Conservation (phyloP, 2,797 vertebrate genomes). For the Pipistrellus kuhlii region DNA sequence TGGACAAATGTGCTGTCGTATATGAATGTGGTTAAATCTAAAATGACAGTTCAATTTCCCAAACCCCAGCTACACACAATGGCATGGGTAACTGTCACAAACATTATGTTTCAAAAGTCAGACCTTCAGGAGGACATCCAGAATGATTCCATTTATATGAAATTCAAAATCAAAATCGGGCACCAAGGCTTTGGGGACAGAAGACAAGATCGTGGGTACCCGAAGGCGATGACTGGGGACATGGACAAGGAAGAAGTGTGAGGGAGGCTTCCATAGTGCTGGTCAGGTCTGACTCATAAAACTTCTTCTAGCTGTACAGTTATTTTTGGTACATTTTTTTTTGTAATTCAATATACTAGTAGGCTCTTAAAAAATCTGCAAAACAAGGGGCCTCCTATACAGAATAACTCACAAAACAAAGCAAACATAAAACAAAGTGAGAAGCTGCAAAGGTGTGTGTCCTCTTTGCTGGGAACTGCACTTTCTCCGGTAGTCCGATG, state of each 20-base stretch:
- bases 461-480: neutral
- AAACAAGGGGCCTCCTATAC: neutral
- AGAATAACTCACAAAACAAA: neutral
- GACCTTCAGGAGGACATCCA: neutral
- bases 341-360: neutral
- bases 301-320: neutral
- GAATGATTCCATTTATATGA: neutral
- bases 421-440: neutral
- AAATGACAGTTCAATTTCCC: neutral
- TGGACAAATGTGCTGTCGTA: too few species aligned
- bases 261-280: neutral
- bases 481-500: neutral
- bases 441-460: neutral
- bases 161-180: neutral
- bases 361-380: neutral
- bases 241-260: accelerated
- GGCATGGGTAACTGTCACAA: neutral
- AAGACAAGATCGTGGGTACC: neutral
- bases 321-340: neutral
- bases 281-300: neutral
- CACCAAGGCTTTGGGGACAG: neutral
- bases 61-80: neutral
- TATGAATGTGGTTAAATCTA: neutral
- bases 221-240: neutral
- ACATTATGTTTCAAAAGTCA: neutral